Evolutionary conservation across 2,888 invertebrate genomes (phyloP).

Genomic region (Brachyptera risi): DNA sequence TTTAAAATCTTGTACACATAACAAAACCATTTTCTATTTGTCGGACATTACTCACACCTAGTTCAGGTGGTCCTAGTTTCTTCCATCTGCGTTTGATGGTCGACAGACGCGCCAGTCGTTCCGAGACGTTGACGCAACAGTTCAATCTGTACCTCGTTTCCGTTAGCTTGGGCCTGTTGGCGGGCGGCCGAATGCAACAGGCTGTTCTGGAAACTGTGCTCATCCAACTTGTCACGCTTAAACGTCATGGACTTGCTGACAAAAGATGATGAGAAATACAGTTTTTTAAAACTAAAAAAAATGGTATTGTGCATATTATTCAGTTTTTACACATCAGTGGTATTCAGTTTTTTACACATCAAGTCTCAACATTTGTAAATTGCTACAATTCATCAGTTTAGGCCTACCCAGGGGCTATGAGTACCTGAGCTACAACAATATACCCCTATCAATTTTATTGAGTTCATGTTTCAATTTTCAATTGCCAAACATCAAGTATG

Average conservation of each 20-base stretch:
- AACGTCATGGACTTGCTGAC: conserved; percentile 48
- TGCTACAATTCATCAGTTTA: too few species aligned
- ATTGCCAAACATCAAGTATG: too few species aligned
- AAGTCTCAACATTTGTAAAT: too few species aligned
- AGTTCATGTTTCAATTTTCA: too few species aligned
- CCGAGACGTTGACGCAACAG: conserved; percentile 35
- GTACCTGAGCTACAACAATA: too few species aligned
- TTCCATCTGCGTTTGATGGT: too few species aligned
- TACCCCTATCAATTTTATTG: too few species aligned
- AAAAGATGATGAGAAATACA: background rate
- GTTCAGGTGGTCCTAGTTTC: background rate
- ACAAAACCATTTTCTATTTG: background rate
- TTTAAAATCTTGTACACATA: too few species aligned
- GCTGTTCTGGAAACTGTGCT: conserved; percentile 49
- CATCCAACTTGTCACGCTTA: conserved; percentile 48
- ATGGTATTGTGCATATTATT: background rate
- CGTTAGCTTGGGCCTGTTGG: conserved; percentile 51
- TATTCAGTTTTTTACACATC: background rate
- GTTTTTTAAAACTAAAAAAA: too few species aligned
- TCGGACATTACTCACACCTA: background rate
- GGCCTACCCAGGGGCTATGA: too few species aligned
- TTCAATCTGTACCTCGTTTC: conserved; percentile 52
- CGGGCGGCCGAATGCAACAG: conserved; percentile 51
- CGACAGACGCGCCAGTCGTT: too few species aligned
- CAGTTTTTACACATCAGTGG: background rate